phyloP scores from a whole-genome alignment of 2,888 invertebrate species.

The Timema cristinae region DNA sequence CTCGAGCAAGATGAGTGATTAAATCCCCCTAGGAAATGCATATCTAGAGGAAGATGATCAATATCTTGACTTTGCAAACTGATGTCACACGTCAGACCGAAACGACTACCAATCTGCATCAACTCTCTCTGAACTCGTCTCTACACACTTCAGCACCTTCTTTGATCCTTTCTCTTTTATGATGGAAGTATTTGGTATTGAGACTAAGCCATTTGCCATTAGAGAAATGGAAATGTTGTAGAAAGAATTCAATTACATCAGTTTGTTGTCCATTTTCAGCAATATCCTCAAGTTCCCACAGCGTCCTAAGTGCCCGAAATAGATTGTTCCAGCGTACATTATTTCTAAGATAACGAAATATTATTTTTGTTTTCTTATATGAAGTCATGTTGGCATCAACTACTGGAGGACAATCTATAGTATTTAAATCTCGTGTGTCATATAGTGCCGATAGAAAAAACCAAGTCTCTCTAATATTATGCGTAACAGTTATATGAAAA shows the following conservation, averaged over 20 bases:
- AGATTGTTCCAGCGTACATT: constrained; percentile 7
- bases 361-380: neutral
- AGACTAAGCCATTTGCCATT: too few species aligned
- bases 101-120: neutral
- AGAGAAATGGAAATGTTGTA: neutral
- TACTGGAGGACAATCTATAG: constrained; percentile 20
- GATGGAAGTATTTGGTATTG: neutral
- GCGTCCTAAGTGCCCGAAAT: neutral
- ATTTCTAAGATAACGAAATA: neutral
- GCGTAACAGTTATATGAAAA: constrained; percentile 5
- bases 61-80: neutral
- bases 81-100: neutral
- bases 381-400: neutral
- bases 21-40: neutral
- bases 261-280: neutral
- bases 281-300: neutral
- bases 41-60: neutral
- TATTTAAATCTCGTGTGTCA: constrained; percentile 19
- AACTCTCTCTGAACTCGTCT: neutral
- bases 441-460: constrained; percentile 13
- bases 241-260: neutral
- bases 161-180: neutral
- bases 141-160: neutral
- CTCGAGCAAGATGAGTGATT: too few species aligned
- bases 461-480: neutral